phyloP scores from a whole-genome alignment of 2,113 vertebrate genomes.

The Otus sunia region DNA sequence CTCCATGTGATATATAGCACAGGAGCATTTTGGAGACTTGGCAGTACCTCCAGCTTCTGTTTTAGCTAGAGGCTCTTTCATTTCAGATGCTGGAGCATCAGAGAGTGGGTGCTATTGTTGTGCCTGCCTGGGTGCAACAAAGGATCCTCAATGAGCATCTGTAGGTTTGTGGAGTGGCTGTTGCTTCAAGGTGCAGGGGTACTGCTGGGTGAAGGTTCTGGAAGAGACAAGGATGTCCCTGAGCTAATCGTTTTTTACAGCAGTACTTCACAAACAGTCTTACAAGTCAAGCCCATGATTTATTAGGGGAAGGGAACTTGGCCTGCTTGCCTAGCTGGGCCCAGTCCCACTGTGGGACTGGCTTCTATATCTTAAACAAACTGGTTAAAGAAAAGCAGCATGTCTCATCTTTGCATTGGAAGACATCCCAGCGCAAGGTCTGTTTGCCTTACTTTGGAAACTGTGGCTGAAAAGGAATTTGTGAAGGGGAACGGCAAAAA shows the following conservation, averaged over 20 bases:
- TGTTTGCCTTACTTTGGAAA: slow-evolving; percentile 41
- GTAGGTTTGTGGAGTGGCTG: accelerated
- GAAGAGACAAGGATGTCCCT: background rate
- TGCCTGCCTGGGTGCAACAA: background rate
- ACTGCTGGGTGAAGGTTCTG: background rate
- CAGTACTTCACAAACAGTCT: background rate
- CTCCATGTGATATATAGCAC: background rate
- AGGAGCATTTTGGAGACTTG: background rate
- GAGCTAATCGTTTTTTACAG: background rate
- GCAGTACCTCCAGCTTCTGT: background rate
- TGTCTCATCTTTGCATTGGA: slow-evolving; percentile 23
- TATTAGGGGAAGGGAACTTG: background rate
- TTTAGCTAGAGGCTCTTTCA: background rate
- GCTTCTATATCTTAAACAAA: slow-evolving; percentile 42
- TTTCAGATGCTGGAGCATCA: background rate
- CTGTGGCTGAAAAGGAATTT: background rate
- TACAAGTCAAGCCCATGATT: background rate
- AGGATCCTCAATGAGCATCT: background rate
- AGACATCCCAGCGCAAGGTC: background rate
- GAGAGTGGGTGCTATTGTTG: background rate
- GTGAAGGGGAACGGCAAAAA: background rate
- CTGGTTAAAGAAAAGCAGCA: background rate
- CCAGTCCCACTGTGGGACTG: background rate
- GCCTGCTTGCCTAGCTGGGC: background rate
- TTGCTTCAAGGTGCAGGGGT: background rate